Conservation (phyloP, 2,113 vertebrate species). For the Sitta europaea region DNA sequence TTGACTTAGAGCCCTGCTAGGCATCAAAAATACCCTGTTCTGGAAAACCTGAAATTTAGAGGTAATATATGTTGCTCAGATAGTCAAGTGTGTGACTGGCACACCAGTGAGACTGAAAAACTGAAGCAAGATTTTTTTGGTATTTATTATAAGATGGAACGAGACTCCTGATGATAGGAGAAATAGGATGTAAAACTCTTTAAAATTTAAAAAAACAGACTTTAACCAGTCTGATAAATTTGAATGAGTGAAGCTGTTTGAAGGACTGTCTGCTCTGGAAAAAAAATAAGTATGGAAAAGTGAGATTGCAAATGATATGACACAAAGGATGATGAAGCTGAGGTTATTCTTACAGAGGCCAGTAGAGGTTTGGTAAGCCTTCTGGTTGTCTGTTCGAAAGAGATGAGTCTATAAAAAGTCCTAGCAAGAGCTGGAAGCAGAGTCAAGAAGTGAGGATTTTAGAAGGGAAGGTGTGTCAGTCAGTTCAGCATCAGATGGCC, state of each 20-base stretch:
- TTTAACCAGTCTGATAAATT: neutral
- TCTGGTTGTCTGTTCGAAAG: neutral
- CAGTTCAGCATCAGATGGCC: neutral
- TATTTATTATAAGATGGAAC: neutral
- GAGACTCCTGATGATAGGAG: neutral
- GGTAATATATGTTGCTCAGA: neutral
- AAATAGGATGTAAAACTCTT: neutral
- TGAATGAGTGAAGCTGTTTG: neutral
- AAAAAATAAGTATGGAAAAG: neutral
- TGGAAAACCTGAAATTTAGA: neutral
- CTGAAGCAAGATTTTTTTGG: rapidly evolving
- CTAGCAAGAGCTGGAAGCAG: neutral
- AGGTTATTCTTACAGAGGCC: neutral
- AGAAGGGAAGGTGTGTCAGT: neutral
- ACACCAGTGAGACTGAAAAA: neutral
- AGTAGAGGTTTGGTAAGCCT: neutral
- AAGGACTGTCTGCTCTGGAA: neutral
- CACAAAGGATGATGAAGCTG: neutral
- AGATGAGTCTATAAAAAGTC: neutral
- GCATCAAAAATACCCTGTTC: neutral
- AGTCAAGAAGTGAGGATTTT: neutral
- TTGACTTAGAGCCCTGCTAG: neutral
- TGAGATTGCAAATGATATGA: neutral
- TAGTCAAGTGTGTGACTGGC: neutral
- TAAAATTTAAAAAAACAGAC: neutral